phyloP scores from a whole-genome alignment of 2,888 invertebrate genomes.

The Xanthia togata region DNA sequence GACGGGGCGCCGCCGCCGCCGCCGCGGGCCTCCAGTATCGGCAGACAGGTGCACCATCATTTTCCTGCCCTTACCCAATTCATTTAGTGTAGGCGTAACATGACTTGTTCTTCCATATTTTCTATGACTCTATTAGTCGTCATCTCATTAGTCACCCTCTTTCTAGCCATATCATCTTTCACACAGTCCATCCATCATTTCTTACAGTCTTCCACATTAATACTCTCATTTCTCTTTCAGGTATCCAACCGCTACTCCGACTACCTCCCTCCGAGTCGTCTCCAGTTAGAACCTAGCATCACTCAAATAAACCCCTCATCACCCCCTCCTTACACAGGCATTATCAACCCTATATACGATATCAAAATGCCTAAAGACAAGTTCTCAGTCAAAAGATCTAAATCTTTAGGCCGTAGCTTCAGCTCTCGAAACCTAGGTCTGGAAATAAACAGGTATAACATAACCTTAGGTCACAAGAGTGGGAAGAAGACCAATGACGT shows the following conservation, averaged over 20 bases:
- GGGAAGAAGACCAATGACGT: constrained; percentile 85
- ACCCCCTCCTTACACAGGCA: constrained; percentile 79
- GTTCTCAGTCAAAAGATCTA: constrained; percentile 84
- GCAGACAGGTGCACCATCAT: constrained; percentile 71
- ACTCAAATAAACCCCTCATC: constrained; percentile 64
- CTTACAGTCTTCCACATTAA: too few relatives aligned
- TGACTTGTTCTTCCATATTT: not conserved
- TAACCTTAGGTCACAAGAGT: constrained; percentile 80
- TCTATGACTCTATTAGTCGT: not conserved
- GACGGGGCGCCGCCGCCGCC: constrained; percentile 84
- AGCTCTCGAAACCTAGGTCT: constrained; percentile 77
- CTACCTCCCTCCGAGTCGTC: constrained; percentile 77
- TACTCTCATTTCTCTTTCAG: constrained; percentile 66
- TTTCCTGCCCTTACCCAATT: not conserved
- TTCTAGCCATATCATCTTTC: not conserved
- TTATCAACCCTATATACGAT: constrained; percentile 86
- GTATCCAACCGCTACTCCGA: constrained; percentile 75
- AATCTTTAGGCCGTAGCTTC: constrained; percentile 83
- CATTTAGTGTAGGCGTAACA: too few relatives aligned
- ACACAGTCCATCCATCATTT: not conserved
- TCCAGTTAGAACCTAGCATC: constrained; percentile 59
- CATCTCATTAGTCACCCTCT: not conserved
- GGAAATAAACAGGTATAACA: constrained; percentile 82
- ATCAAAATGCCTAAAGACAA: constrained; percentile 84
- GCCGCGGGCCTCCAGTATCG: constrained; percentile 76